Conservation (phyloP, 2,113 vertebrate species). For the Ornithorhynchus anatinus region DNA sequence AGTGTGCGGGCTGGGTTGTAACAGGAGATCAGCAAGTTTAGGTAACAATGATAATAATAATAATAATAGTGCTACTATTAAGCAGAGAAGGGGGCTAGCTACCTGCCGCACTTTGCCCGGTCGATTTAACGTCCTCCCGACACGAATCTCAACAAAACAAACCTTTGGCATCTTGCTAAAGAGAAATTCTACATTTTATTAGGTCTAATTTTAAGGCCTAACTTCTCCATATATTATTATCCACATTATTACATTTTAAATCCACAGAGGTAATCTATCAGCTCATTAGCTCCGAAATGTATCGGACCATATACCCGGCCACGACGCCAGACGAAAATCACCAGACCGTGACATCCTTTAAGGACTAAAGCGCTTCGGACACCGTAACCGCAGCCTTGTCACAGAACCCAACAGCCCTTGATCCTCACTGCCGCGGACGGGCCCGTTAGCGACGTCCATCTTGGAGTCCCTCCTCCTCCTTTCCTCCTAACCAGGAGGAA, state of each 20-base stretch:
- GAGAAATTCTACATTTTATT: slow-evolving; percentile 60
- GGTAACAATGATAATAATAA: not conserved
- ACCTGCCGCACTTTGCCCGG: not conserved
- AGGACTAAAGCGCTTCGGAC: slow-evolving; percentile 43
- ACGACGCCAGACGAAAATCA: slow-evolving; percentile 49
- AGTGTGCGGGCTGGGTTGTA: too few species aligned
- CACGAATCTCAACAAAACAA: too few species aligned
- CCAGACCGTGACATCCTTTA: slow-evolving; percentile 24
- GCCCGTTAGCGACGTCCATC: too few species aligned
- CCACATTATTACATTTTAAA: slow-evolving; percentile 58
- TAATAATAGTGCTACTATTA: not conserved
- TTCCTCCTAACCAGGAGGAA: too few species aligned
- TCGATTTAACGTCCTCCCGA: too few species aligned
- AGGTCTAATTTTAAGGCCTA: slow-evolving; percentile 66
- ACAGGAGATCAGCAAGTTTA: not conserved
- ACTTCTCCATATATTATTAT: slow-evolving; percentile 56
- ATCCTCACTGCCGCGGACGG: too few species aligned
- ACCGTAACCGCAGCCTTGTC: slow-evolving; percentile 13
- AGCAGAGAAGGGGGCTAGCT: not conserved
- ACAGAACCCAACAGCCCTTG: too few species aligned
- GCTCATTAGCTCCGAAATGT: slow-evolving; percentile 44
- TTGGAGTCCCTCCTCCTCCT: too few species aligned
- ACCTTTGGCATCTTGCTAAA: too few species aligned
- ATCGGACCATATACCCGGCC: slow-evolving; percentile 42
- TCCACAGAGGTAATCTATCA: slow-evolving; percentile 42